Conservation (phyloP, 2,797 vertebrate genomes). For the Propithecus perrieri region DNA sequence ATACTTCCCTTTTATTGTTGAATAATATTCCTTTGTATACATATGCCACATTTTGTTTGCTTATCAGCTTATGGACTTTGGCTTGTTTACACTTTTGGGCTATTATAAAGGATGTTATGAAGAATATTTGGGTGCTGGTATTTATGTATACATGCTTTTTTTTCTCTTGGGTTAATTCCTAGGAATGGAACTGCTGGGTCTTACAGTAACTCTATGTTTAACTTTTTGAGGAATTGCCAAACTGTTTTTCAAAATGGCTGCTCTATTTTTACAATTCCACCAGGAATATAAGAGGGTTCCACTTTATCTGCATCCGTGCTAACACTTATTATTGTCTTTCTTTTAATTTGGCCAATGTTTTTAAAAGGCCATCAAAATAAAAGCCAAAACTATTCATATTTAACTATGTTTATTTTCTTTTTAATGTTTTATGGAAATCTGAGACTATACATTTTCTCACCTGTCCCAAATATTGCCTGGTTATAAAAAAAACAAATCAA, state of each 20-base stretch:
- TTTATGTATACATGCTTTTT: not conserved
- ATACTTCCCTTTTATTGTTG: not conserved
- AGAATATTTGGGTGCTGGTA: not conserved
- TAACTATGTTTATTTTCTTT: not conserved
- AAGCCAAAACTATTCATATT: constrained; percentile 15
- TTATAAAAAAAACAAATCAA: constrained; percentile 41
- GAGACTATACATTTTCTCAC: not conserved
- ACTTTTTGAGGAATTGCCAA: not conserved
- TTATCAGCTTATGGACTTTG: not conserved
- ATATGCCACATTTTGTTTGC: not conserved
- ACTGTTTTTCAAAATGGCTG: not conserved
- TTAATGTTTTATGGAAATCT: constrained; percentile 17
- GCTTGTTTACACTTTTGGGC: not conserved
- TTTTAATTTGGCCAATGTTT: constrained; percentile 2
- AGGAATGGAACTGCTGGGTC: not conserved
- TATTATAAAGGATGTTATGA: not conserved
- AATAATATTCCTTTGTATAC: not conserved
- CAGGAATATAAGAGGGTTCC: not conserved
- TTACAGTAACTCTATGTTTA: not conserved
- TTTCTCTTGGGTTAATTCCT: not conserved
- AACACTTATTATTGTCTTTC: not conserved
- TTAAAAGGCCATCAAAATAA: constrained; percentile 34
- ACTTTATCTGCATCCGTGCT: not conserved
- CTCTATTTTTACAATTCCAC: not conserved
- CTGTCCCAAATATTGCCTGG: not conserved